Evolutionary conservation across 2,113 vertebrate species (phyloP), one percentile per base, ranked within the genome.

Genomic region (Apistogramma diplotaenia): DNA sequence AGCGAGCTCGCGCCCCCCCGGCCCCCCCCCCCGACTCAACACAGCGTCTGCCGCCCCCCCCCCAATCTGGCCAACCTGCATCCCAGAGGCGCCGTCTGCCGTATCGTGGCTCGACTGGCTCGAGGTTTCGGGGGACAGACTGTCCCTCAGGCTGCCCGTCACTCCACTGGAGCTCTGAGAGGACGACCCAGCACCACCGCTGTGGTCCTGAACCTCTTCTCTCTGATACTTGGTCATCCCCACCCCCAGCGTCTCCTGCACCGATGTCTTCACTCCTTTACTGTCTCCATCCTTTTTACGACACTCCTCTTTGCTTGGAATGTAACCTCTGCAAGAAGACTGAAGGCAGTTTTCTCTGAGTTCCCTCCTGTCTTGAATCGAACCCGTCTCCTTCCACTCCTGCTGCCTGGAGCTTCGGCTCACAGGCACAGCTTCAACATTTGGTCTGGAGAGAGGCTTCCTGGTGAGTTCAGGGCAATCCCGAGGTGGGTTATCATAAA

Each of bases 131-230:
- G 89, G 89, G 25, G 93, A 95, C 76, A 86, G 76, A 37, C 84
- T 89, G 37, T 91, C 87, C 29, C 75, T 83, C 49, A 91, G 61
- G 56, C 92, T 95, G 46, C 92, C 94, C 0, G 92, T 94, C n/a
- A 94, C 89, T 3, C 93, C 93, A 15, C 94, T 94, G 86, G 94
- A 94, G 81, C 93, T 93, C 23, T 91, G 90, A 29, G 92, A 93
- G 23, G 89, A 89, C 0, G 21, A 33, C 43, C 89, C 81, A 3
- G 21, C 33, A 5, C 27, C 46, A 27, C 79, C 74, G 4, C 75
- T 90, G 73, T 67, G 76, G 67, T 86, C 88, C 84, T 55, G 84
- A 23, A 40, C 56, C 13, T 84, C 75, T 37, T 82, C 88, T n/a
- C 76, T 76, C 61, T 5, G 74, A 2, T 72, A 84, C 25, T 70